Evolutionary conservation across 2,888 invertebrate species (phyloP).

Genomic region (Malachius bipustulatus): DNA sequence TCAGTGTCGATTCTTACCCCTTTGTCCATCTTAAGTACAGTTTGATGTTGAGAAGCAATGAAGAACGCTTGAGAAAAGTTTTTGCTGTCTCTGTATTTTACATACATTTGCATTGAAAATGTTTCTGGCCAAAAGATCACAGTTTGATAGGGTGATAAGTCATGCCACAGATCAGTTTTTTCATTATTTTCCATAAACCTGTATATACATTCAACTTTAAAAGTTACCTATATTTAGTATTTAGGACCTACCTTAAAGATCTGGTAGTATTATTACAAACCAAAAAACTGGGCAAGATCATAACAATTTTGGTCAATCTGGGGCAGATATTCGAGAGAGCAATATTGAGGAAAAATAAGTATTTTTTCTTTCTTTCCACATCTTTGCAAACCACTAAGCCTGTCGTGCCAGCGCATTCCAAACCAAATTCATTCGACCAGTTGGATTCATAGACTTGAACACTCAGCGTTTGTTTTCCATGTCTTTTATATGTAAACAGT

Average conservation of each 20-base stretch:
- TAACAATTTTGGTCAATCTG: slow-evolving; percentile 65
- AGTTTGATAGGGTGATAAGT: slow-evolving; percentile 56
- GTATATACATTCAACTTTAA: slow-evolving; percentile 20
- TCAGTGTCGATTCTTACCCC: slow-evolving; percentile 49
- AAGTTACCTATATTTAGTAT: not conserved
- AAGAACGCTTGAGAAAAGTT: slow-evolving; percentile 67
- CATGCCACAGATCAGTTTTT: slow-evolving; percentile 72
- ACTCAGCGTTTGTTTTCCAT: slow-evolving; percentile 41
- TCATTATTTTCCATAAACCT: slow-evolving; percentile 81
- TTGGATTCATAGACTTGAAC: slow-evolving; percentile 50
- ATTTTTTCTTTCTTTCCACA: slow-evolving; percentile 57
- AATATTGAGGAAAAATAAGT: slow-evolving; percentile 56
- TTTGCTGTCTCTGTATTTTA: slow-evolving; percentile 64
- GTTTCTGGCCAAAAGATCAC: slow-evolving; percentile 74
- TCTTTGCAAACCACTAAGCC: slow-evolving; percentile 64
- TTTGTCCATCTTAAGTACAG: slow-evolving; percentile 71
- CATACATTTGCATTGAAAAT: slow-evolving; percentile 67
- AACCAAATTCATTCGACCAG: slow-evolving; percentile 51
- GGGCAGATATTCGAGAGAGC: slow-evolving; percentile 60
- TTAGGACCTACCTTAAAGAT: slow-evolving; percentile 30
- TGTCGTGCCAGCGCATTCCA: slow-evolving; percentile 62
- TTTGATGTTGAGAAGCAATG: slow-evolving; percentile 54
- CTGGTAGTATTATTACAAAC: slow-evolving; percentile 59
- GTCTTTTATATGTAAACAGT: slow-evolving; percentile 51
- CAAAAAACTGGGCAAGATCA: slow-evolving; percentile 66